A percentile compares a stretch with the other conserved stretches of the same genome.
Conservation (phyloP, 2,888 invertebrate species). For the Lasiommata megera region DNA sequence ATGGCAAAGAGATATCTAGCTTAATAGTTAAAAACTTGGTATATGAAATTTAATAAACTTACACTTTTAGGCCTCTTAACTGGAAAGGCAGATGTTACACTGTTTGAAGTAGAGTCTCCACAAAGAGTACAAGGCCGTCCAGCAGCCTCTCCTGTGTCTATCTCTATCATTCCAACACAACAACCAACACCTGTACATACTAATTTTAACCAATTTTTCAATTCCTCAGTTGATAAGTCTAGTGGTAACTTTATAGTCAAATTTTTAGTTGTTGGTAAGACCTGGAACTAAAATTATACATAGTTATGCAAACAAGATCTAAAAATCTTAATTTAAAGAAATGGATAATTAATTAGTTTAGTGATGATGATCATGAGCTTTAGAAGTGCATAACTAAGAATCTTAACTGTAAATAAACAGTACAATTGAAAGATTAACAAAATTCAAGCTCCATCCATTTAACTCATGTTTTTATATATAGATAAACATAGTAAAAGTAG, state of each 20-base stretch:
- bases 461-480: too few species aligned
- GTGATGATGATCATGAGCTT: too few species aligned
- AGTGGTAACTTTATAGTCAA: slow-evolving; percentile 82
- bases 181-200: slow-evolving; percentile 77
- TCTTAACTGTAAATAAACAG: too few species aligned
- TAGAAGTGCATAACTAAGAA: too few species aligned
- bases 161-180: slow-evolving; percentile 80
- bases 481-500: too few species aligned
- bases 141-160: slow-evolving; percentile 67
- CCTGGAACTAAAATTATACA: slow-evolving; percentile 44
- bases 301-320: too few species aligned
- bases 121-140: slow-evolving; percentile 68
- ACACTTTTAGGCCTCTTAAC: slow-evolving; percentile 63
- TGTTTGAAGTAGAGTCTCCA: slow-evolving; percentile 64
- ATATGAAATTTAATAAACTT: slow-evolving; percentile 35
- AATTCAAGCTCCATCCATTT: too few species aligned
- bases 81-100: slow-evolving; percentile 51
- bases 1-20: too few species aligned
- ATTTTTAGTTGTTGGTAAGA: slow-evolving; percentile 63
- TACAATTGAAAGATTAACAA: too few species aligned
- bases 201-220: slow-evolving; percentile 77
- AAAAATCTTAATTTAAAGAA: too few species aligned
- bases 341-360: too few species aligned
- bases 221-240: slow-evolving; percentile 62
- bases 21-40: background rate